These are phyloP conservation scores for Drosophila ochracea DNA, from an alignment of 2,888 invertebrate genomes.

Conservation along the genomic window DNA sequence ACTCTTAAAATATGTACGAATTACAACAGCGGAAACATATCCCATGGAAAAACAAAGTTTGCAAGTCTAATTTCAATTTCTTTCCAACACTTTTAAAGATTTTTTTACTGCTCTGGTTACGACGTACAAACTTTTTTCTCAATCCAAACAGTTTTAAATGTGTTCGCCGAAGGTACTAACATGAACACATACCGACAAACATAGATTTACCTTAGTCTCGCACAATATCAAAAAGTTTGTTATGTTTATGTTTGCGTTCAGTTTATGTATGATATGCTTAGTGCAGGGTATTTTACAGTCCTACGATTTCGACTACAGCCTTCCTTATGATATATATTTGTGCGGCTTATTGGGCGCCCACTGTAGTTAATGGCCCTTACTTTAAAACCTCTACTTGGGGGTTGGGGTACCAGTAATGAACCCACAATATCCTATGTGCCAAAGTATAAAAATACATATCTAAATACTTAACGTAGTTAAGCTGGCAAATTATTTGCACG, in stretches of 20 bases:
- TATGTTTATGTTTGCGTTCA: background rate
- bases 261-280: background rate
- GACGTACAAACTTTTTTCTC: too few relatives aligned
- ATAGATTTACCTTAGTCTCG: background rate
- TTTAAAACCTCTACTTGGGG: background rate
- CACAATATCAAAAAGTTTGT: conserved; percentile 1
- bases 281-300: background rate
- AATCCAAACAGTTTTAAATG: background rate
- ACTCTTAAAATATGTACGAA: background rate
- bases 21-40: background rate
- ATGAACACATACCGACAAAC: background rate
- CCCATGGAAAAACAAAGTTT: background rate
- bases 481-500: conserved; percentile 79
- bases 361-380: conserved; percentile 9
- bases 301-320: background rate
- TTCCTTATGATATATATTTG: background rate
- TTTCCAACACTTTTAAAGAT: background rate
- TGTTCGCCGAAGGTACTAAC: background rate
- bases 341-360: background rate
- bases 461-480: conserved; percentile 70
- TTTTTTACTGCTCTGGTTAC: background rate
- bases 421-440: conserved; percentile 12
- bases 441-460: conserved; percentile 57
- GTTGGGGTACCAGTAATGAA: conserved; percentile 5
- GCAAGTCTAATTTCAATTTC: background rate